Evolutionary conservation across 30 jellyfish, hydroid and myxozoan genomes (phyloP).

Genomic region (Turritopsis rubra): DNA sequence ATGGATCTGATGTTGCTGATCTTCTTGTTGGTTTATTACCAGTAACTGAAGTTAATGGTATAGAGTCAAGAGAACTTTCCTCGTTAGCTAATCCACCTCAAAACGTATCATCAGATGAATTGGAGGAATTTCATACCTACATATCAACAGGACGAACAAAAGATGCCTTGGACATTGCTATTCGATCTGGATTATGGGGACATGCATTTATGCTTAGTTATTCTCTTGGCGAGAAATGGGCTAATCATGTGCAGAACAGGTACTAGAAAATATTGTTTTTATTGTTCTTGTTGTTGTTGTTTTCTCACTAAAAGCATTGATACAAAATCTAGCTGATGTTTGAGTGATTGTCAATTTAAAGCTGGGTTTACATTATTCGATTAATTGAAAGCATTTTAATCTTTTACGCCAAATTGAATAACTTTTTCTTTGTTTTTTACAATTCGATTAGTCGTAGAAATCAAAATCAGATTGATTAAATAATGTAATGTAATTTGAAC

Average conservation of each 20-base stretch:
- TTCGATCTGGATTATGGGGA: slow-evolving; percentile 35
- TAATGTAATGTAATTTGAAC: too few relatives aligned
- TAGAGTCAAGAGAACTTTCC: slow-evolving; percentile 8
- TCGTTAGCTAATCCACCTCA: slow-evolving; percentile 20
- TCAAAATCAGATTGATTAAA: too few relatives aligned
- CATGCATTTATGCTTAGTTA: slow-evolving; percentile 40
- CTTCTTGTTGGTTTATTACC: slow-evolving; percentile 26
- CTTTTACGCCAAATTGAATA: too few relatives aligned
- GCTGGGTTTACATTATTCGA: too few relatives aligned
- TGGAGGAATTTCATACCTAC: slow-evolving; percentile 23
- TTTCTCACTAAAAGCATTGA: background rate
- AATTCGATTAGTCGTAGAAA: too few relatives aligned
- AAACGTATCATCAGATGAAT: background rate
- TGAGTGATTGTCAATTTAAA: background rate
- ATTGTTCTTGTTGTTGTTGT: too few relatives aligned
- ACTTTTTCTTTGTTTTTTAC: too few relatives aligned
- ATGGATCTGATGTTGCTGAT: slow-evolving; percentile 43
- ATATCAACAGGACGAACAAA: slow-evolving; percentile 30
- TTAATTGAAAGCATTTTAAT: too few relatives aligned
- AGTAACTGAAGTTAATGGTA: slow-evolving; percentile 10
- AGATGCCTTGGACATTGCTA: slow-evolving; percentile 30
- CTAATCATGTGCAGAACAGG: slow-evolving; percentile 9
- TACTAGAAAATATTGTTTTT: background rate
- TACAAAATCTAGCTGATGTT: background rate
- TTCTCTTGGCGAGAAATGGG: slow-evolving; percentile 19